Percentiles rank a stretch among this genome's conserved stretches.
These are phyloP conservation scores for human DNA, from an alignment of 2,113 vertebrate genomes.

Conservation along the genomic window GRCh38 chr22:44188001-44188500, in stretches of 20 bases:
- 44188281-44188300: not conserved
- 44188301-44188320: not conserved
- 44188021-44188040: not conserved
- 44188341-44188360: not conserved
- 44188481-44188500: not conserved
- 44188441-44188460: not conserved
- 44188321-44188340: not conserved
- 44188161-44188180: no score
- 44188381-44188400: no score
- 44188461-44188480: fast-evolving
- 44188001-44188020: not conserved
- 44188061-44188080: not conserved
- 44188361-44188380: not conserved
- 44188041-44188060: fast-evolving
- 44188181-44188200: fast-evolving
- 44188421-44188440: not conserved
- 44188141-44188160: not conserved
- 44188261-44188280: not conserved
- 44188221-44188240: not conserved
- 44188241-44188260: not conserved
- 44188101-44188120: not conserved
- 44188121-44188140: fast-evolving
- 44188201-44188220: not conserved
- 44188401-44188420: no score
- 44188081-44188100: fast-evolving